Base-by-base conservation (phyloP, 2,113 vertebrate species). In the Hipposideros armiger region DNA sequence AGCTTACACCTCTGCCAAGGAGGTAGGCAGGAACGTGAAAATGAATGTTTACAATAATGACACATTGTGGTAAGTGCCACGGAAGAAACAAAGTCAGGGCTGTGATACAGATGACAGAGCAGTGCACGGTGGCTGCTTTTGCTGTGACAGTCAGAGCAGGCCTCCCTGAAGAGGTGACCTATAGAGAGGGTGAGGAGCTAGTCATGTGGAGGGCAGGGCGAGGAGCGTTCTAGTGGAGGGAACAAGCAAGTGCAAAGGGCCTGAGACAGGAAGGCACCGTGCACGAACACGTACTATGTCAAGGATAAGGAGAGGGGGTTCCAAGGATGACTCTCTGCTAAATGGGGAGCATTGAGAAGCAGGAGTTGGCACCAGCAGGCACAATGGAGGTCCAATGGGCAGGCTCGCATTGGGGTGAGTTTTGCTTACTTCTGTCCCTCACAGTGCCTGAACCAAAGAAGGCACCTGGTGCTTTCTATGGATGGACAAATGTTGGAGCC, bases 391-490 rank as follows among this genome's bases (percentile, higher is more conserved):
- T 16, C 30, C 22, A 13, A 3, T 47, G 76, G 60, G 45, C 54
- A 70, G 80, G 40, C 7, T 60, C 0, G 0, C 7, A 6, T 16
- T 0, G 26, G 40, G 56, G 11, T 10, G 15, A n/a, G 45, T 66
- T 58, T n/a, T 2, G 4, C 90, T 89, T 13, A 14, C 10, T 15
- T 76, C 66, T n/a, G 69, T 11, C 26, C 26, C 50, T 81, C 19
- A 24, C 4, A 16, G 66, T 20, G 24, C 58, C 87, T 60, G 50
- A 13, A 15, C n/a, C 47, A 50, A 9, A 85, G 73, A 32, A 82
- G 45, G 60, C 4, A 13, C 19, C 24, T 3, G 47, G 30, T 50
- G 13, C 62, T 86, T 58, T 42, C 58, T 47, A 20, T 54, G 40
- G 16, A 7, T 16, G 52, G 40, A 36, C n/a, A 32, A 52, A 22